These are phyloP conservation scores for Dipus sagitta DNA, from an alignment of 2,797 vertebrate genomes.

Conservation along the genomic window DNA sequence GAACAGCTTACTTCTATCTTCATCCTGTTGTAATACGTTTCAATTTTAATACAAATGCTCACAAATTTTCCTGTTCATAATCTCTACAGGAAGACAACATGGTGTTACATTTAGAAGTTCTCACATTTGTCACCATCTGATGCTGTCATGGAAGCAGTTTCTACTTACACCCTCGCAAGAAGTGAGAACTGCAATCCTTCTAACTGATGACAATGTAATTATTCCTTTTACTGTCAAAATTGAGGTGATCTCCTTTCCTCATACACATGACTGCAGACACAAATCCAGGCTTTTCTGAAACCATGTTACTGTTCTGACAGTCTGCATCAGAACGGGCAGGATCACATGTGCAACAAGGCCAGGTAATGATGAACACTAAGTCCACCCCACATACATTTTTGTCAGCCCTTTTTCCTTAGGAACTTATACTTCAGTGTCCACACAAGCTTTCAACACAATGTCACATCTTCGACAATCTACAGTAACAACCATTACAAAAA, in stretches of 20 bases:
- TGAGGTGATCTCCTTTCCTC: constrained; percentile 79
- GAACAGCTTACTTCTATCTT: constrained; percentile 73
- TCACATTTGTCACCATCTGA: constrained; percentile 83
- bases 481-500: constrained; percentile 76
- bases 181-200: constrained; percentile 81
- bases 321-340: constrained; percentile 61
- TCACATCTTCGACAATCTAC: constrained; percentile 75
- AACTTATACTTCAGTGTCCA: constrained; percentile 68
- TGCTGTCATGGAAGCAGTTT: constrained; percentile 82
- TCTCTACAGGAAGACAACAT: constrained; percentile 73
- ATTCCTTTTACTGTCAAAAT: constrained; percentile 81
- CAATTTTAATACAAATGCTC: constrained; percentile 73
- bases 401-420: constrained; percentile 51
- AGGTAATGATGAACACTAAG: constrained; percentile 54
- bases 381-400: constrained; percentile 57
- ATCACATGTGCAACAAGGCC: constrained; percentile 61
- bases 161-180: constrained; percentile 80
- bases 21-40: constrained; percentile 70
- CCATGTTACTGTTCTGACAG: constrained; percentile 3
- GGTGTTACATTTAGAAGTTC: constrained; percentile 80
- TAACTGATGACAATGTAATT: constrained; percentile 85
- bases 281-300: constrained; percentile 76
- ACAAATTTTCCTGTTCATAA: constrained; percentile 69
- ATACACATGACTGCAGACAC: constrained; percentile 74
- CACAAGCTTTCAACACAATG: constrained; percentile 82